phyloP scores from a whole-genome alignment of 2,113 vertebrate species.

The Speoplatyrhinus poulsoni region DNA sequence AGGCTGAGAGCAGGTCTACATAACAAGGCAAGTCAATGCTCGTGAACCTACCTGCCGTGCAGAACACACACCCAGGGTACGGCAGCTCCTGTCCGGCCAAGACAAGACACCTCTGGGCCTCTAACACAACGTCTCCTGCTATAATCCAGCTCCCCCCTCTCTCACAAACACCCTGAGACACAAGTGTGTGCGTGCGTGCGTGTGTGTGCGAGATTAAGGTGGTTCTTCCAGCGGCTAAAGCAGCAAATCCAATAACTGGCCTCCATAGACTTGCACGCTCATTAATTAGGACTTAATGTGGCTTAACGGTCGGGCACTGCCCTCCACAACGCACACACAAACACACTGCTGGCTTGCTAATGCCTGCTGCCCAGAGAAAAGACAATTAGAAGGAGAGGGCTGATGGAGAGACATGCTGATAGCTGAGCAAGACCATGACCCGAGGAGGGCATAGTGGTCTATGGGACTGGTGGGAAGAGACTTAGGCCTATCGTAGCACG shows the following conservation, averaged over 20 bases:
- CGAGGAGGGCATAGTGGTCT: not conserved
- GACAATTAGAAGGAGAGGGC: slow-evolving; percentile 26
- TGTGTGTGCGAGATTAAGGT: slow-evolving; percentile 63
- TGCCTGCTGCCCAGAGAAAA: slow-evolving; percentile 58
- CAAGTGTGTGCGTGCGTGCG: slow-evolving; percentile 9
- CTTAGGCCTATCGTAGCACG: not conserved
- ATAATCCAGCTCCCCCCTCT: slow-evolving; percentile 55
- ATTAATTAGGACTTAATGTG: slow-evolving; percentile 95
- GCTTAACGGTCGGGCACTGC: slow-evolving; percentile 80
- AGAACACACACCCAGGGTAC: slow-evolving; percentile 33
- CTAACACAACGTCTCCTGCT: slow-evolving; percentile 24
- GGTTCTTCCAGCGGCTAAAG: slow-evolving; percentile 79
- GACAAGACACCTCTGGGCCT: slow-evolving; percentile 56
- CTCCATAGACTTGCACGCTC: slow-evolving; percentile 85
- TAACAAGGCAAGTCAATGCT: slow-evolving; percentile 38
- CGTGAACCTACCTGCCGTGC: slow-evolving; percentile 34
- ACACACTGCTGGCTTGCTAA: slow-evolving; percentile 70
- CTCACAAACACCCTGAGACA: slow-evolving; percentile 39
- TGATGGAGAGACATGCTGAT: slow-evolving; percentile 14
- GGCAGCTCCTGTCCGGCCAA: slow-evolving; percentile 25
- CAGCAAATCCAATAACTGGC: slow-evolving; percentile 87
- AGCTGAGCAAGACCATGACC: too few species aligned
- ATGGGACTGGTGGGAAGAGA: not conserved
- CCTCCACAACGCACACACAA: slow-evolving; percentile 33
- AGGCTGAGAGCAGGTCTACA: slow-evolving; percentile 52